Base-by-base conservation (phyloP, 2,888 invertebrate genomes). In the Noctua fimbriata region DNA sequence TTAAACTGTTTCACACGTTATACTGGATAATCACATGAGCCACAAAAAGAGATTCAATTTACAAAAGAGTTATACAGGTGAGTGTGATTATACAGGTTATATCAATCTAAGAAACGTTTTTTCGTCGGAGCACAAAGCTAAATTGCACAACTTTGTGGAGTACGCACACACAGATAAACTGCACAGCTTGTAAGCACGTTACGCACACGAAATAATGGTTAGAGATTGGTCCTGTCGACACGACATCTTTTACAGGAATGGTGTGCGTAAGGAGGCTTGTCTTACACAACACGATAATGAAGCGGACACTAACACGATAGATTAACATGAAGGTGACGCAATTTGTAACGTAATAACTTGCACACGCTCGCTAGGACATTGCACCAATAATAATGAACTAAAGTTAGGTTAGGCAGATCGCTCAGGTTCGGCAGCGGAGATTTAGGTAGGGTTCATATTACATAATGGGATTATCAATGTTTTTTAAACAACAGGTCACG, bases 401-500 rank as follows among this genome's bases (percentile, higher is more conserved):
- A 89, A 86, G 89, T 65, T 81, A 88, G 88, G 89, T 72, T 88
- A 86, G 87, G 87, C 75, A 75, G 74, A 73, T 86, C 84, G 82
- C 89, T 88, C 89, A 89, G 89, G 96, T 96, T 97, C 96, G 96
- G 96, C 96, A 93, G 94, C 94, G 95, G 96, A 96, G 96, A 95
- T 90, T 88, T 95, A 94, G 94, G 95, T 95, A 84, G 82, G 93
- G 91, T 90, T 90, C 84, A 84, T 87, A 88, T 90, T 90, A 86
- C 85, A 84, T 89, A 0, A 88, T 91, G 91, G 93, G 94, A 95
- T 95, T 95, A 95, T 96, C 94, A 93, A 91, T 96, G 85, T 96
- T 96, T 96, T 96, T 95, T 95, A n/a, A 95, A 96, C 94, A 95
- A 96, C 97, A 97, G 98, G 98, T 98, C 97, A 98, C 98, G 97